Evolutionary conservation across 2,797 vertebrate genomes (phyloP).

Genomic region (Anguilla obscura): DNA sequence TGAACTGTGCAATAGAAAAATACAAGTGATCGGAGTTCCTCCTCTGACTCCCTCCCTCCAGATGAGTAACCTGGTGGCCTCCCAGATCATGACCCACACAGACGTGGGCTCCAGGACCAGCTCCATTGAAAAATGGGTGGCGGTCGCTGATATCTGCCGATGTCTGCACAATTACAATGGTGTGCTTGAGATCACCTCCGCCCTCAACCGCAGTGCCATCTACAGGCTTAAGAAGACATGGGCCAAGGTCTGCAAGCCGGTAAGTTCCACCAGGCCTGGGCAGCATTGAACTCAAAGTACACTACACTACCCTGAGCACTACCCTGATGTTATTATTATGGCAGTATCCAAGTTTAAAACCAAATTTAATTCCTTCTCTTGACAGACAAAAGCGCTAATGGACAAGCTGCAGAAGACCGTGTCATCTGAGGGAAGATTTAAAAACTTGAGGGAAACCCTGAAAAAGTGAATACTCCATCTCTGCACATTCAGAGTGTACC

Average conservation of each 20-base stretch:
- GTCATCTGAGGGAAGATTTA: slow-evolving; percentile 95
- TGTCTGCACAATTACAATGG: slow-evolving; percentile 95
- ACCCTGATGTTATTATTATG: background rate
- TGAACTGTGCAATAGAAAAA: background rate
- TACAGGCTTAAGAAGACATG: slow-evolving; percentile 95
- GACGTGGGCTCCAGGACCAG: slow-evolving; percentile 84
- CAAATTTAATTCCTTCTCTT: slow-evolving; percentile 40
- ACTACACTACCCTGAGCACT: background rate
- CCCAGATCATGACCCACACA: slow-evolving; percentile 92
- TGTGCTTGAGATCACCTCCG: slow-evolving; percentile 91
- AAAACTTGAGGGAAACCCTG: slow-evolving; percentile 95
- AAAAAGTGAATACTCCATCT: slow-evolving; percentile 83
- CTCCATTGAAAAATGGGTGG: slow-evolving; percentile 94
- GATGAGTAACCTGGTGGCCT: slow-evolving; percentile 98
- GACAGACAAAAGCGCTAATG: slow-evolving; percentile 90
- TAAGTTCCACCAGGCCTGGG: slow-evolving; percentile 50
- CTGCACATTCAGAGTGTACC: background rate
- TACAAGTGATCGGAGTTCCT: background rate
- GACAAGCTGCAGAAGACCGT: slow-evolving; percentile 96
- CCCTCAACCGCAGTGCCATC: slow-evolving; percentile 93
- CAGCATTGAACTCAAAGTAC: background rate
- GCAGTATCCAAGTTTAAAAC: background rate
- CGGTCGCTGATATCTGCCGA: slow-evolving; percentile 90
- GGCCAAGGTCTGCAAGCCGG: slow-evolving; percentile 93
- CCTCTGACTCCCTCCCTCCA: slow-evolving; percentile 46